A percentile compares a stretch with the other conserved stretches of the same genome.
phyloP scores from a whole-genome alignment of 2,113 vertebrate genomes.

The Eira barbara region DNA sequence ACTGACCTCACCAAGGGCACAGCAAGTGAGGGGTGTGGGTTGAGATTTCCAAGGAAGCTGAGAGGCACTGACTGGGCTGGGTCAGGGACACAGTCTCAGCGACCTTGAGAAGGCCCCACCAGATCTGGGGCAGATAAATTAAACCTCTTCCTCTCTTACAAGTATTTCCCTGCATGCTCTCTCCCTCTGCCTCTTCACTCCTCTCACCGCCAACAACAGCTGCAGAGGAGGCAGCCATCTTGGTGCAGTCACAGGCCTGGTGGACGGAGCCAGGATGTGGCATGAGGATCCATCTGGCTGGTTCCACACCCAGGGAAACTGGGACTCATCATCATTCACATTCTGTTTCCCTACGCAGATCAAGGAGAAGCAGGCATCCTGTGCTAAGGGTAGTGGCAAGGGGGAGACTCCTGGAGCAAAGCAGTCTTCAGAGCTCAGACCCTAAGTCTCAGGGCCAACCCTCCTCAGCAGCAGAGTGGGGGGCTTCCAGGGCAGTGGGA shows the following conservation, averaged over 20 bases:
- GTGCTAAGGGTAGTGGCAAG: background rate
- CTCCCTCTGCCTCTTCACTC: background rate
- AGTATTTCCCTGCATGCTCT: background rate
- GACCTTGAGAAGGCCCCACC: background rate
- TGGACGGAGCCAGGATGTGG: background rate
- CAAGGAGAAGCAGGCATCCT: background rate
- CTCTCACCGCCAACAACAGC: background rate
- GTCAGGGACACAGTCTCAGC: background rate
- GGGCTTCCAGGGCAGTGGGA: background rate
- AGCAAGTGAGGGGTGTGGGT: background rate
- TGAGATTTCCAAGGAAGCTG: background rate
- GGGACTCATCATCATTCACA: constrained; percentile 28
- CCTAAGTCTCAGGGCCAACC: background rate
- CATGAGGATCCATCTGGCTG: constrained; percentile 30
- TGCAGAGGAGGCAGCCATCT: background rate
- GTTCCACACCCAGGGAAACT: background rate
- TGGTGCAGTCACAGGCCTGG: background rate
- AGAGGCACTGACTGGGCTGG: background rate
- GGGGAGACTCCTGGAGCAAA: background rate
- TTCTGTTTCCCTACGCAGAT: constrained; percentile 47
- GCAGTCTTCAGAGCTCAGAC: background rate
- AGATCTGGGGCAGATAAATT: background rate
- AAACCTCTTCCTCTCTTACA: background rate
- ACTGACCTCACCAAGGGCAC: background rate
- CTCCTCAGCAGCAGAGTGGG: background rate